These are phyloP conservation scores for Myripristis murdjan DNA, from an alignment of 2,797 vertebrate species.

Conservation along the genomic window DNA sequence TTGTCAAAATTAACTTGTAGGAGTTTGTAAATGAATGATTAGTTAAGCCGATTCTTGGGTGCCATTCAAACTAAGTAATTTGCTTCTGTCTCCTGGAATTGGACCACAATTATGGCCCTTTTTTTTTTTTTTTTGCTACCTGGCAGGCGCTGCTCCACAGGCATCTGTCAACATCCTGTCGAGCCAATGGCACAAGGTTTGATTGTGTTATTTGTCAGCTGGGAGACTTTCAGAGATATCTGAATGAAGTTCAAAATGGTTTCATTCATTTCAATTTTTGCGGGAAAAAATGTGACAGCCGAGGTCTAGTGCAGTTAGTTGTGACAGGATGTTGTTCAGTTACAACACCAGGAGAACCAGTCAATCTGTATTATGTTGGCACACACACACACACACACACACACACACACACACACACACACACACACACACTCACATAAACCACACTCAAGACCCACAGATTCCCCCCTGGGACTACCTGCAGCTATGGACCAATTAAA, in stretches of 20 bases:
- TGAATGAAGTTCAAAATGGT: neutral
- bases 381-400: conserved; percentile 41
- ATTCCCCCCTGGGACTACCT: conserved; percentile 58
- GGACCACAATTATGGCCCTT: too few species aligned
- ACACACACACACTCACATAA: too few species aligned
- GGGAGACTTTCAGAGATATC: neutral
- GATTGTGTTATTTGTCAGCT: neutral
- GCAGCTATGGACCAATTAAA: conserved; percentile 68
- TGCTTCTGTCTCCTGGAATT: too few species aligned
- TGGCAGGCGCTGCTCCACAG: conserved; percentile 1
- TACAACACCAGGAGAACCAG: conserved; percentile 32
- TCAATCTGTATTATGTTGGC: conserved; percentile 11
- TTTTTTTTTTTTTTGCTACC: neutral
- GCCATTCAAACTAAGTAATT: too few species aligned
- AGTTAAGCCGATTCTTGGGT: neutral
- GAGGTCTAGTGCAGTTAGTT: conserved; percentile 19
- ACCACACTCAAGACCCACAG: conserved; percentile 10
- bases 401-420: too few species aligned
- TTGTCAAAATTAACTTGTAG: conserved; percentile 13
- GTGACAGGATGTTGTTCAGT: conserved; percentile 18
- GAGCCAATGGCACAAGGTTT: neutral
- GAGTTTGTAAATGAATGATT: conserved; percentile 20
- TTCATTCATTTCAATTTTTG: conserved; percentile 12
- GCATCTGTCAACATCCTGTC: neutral
- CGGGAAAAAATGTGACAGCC: neutral